Base-by-base conservation (phyloP, 2,888 invertebrate genomes). In the Pristionchus entomophagus region DNA sequence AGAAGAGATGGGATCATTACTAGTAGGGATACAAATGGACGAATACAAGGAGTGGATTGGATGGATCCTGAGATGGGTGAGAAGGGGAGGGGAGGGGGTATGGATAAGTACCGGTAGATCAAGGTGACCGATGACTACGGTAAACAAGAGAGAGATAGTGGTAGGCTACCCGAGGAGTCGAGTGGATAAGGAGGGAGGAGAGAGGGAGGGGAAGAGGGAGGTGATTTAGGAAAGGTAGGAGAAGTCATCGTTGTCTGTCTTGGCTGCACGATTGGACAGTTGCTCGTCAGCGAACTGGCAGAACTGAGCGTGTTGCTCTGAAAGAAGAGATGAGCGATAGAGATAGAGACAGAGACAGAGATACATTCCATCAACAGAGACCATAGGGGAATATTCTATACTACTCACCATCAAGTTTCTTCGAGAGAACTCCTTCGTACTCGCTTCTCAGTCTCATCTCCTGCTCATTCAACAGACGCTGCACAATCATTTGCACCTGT, bases 231-330 rank as follows among this genome's bases (percentile, higher is more conserved):
- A 88, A 77, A 88, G 87, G 81, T 88, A 88, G 10, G 88, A 88
- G 62, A 88, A 86, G 81, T 87, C 88, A 22, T 65, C 88, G 32
- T 45, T 51, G 53, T 32, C 81, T 38, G 84, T 86, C 83, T 84
- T 84, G 22, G 77, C 62, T 35, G 51, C 53, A 35, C 86, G 88
- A 84, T 49, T 62, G n/a, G 87, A 86, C 32, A 99, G 96, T 95
- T 99, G 98, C 95, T 99, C 99, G 93, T 97, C 96, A 92, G 98
- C 98, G 95, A 99, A 99, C 95, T 97, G 97, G 89, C 98, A 97
- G 94, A 99, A 99, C 93, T 98, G 97, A 94, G 99, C 98, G 94
- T 99, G 99, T 95, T 99, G 98, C 95, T 99, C 99, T 95, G 93
- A 65, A 94, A 93, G 41, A 17, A 22, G n/a, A n/a, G n/a, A n/a